These are phyloP conservation scores for Apis laboriosa DNA, from an alignment of 1,140 invertebrate genomes.

Conservation along the genomic window DNA sequence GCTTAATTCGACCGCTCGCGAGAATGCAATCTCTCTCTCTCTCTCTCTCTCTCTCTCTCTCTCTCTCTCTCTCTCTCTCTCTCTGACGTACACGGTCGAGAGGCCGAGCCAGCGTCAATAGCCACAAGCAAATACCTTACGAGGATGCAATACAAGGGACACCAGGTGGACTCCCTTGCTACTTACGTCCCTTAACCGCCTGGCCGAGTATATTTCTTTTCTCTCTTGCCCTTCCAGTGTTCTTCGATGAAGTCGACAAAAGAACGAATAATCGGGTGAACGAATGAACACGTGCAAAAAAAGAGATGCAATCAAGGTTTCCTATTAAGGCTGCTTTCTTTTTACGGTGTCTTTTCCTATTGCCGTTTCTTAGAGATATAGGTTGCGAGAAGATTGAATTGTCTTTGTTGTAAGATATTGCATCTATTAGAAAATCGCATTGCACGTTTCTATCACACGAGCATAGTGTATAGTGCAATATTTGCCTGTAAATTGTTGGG, in stretches of 20 bases:
- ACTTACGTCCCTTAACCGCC: constrained; percentile 11
- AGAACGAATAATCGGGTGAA: constrained; percentile 18
- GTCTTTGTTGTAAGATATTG: not conserved
- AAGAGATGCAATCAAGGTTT: constrained; percentile 11
- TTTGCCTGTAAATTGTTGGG: not conserved
- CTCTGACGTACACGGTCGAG: not conserved
- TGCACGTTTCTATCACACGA: not conserved
- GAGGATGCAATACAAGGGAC: constrained; percentile 32
- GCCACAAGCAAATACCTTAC: constrained; percentile 28
- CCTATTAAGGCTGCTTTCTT: not conserved
- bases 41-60: too few species aligned
- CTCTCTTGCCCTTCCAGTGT: not conserved
- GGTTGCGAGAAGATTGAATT: not conserved
- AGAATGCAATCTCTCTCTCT: constrained; percentile 48
- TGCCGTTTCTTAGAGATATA: not conserved
- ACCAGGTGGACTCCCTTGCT: constrained; percentile 40
- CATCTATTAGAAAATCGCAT: not conserved
- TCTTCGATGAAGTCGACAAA: constrained; percentile 15
- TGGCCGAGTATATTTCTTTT: not conserved
- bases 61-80: too few species aligned
- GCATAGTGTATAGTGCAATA: too few species aligned
- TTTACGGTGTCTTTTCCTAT: not conserved
- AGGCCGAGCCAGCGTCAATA: constrained; percentile 21
- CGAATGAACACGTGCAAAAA: constrained; percentile 12
- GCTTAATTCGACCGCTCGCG: constrained; percentile 64